A percentile compares a stretch with the other conserved stretches of the same genome.
These are phyloP conservation scores for Silurus lanzhouensis DNA, from an alignment of 2,797 vertebrate species.

Conservation along the genomic window DNA sequence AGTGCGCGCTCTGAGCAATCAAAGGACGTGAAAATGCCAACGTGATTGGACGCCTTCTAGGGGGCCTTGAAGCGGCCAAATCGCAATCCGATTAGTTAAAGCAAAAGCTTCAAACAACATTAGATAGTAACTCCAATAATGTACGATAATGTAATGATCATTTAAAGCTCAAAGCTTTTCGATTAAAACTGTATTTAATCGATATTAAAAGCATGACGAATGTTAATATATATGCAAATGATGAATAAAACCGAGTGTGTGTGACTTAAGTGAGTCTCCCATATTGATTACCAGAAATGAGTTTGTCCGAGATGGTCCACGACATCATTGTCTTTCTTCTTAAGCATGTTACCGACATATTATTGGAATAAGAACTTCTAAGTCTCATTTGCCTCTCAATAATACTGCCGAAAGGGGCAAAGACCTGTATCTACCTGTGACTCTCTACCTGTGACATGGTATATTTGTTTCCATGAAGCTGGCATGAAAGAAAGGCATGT, in stretches of 20 bases:
- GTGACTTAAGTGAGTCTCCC: neutral
- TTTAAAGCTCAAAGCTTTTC: neutral
- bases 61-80: no score
- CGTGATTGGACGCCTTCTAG: no score
- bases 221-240: no score
- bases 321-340: neutral
- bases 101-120: no score
- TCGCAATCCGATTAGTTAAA: no score
- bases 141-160: neutral
- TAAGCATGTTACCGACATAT: neutral
- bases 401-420: no score
- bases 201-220: neutral
- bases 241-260: no score
- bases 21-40: no score
- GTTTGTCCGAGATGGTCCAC: neutral
- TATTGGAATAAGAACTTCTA: neutral
- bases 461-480: neutral
- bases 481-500: constrained; percentile 10
- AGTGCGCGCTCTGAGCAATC: no score
- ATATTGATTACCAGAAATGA: neutral
- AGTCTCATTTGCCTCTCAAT: neutral
- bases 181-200: neutral
- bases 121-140: no score
- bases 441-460: neutral
- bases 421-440: neutral